phyloP scores from a whole-genome alignment of 2,888 invertebrate genomes.

The Platycheirus albimanus region DNA sequence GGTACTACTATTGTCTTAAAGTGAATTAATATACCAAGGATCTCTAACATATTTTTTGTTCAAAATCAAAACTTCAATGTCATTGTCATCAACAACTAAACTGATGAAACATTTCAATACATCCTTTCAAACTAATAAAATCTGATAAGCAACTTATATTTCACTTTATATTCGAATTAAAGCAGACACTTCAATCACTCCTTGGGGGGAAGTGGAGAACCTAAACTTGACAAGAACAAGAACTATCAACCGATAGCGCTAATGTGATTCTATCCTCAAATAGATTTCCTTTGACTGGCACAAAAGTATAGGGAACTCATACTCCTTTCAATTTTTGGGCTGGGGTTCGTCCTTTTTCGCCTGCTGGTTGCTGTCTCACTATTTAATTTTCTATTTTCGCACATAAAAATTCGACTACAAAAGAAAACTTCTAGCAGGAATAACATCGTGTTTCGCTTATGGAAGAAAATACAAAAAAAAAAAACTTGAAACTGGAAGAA shows the following conservation, averaged over 20 bases:
- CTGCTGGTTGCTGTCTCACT: constrained; percentile 25
- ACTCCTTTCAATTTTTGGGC: neutral
- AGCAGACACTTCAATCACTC: neutral
- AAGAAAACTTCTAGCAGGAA: constrained; percentile 62
- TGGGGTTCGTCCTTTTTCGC: constrained; percentile 4
- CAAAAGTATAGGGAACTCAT: constrained; percentile 2
- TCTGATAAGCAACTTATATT: constrained; percentile 1
- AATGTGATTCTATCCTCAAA: constrained; percentile 70
- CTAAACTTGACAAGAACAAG: constrained; percentile 28
- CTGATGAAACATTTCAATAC: no score
- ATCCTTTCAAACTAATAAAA: neutral
- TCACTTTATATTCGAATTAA: constrained; percentile 4
- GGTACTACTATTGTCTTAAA: no score
- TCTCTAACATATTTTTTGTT: no score
- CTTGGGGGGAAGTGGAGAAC: neutral
- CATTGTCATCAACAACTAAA: no score
- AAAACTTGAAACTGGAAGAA: neutral
- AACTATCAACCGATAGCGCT: constrained; percentile 70
- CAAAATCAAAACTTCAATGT: no score
- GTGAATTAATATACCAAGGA: no score
- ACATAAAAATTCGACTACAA: constrained; percentile 73
- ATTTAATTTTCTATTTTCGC: constrained; percentile 70
- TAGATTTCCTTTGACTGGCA: constrained; percentile 66
- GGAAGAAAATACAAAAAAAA: constrained; percentile 25
- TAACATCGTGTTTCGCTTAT: constrained; percentile 68